Evolutionary conservation across 37 sponge, comb jelly and placozoan genomes (phyloP).

Genomic region (Spongilla lacustris): DNA sequence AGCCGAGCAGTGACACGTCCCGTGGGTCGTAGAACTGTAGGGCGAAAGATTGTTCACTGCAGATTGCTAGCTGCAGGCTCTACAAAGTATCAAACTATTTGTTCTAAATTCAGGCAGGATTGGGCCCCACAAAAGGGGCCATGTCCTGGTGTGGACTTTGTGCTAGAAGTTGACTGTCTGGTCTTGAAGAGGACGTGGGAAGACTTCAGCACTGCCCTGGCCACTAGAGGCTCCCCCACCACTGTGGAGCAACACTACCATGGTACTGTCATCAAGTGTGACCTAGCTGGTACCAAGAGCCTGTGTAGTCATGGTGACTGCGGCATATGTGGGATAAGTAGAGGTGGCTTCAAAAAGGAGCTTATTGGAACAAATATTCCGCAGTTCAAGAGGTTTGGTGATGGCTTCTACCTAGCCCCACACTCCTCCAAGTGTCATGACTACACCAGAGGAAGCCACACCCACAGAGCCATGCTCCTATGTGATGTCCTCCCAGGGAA

Average conservation of each 20-base stretch:
- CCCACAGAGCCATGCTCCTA: conserved; percentile 72
- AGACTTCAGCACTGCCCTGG: background rate
- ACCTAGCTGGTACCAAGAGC: conserved; percentile 29
- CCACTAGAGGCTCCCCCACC: background rate
- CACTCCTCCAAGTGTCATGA: conserved; percentile 83
- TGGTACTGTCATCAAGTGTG: conserved; percentile 74
- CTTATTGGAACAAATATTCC: conserved; percentile 39
- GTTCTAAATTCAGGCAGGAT: too few relatives aligned
- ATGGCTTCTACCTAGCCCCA: conserved; percentile 84
- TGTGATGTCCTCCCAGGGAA: conserved; percentile 72
- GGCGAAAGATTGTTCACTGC: too few relatives aligned
- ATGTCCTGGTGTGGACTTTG: conserved; percentile 4
- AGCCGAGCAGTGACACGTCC: too few relatives aligned
- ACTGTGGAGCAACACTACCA: conserved; percentile 64
- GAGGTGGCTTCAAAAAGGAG: conserved; percentile 37
- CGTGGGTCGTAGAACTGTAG: too few relatives aligned
- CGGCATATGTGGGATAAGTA: conserved; percentile 73
- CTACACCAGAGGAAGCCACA: conserved; percentile 66
- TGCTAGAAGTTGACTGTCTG: conserved; percentile 8
- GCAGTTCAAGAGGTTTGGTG: conserved; percentile 66
- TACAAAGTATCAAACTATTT: too few relatives aligned
- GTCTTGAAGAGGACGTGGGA: background rate
- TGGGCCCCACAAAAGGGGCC: conserved; percentile 12
- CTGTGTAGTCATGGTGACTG: conserved; percentile 55
- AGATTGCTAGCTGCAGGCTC: too few relatives aligned